These are phyloP conservation scores for Scatophagus argus DNA, from an alignment of 2,113 vertebrate species.

Conservation along the genomic window DNA sequence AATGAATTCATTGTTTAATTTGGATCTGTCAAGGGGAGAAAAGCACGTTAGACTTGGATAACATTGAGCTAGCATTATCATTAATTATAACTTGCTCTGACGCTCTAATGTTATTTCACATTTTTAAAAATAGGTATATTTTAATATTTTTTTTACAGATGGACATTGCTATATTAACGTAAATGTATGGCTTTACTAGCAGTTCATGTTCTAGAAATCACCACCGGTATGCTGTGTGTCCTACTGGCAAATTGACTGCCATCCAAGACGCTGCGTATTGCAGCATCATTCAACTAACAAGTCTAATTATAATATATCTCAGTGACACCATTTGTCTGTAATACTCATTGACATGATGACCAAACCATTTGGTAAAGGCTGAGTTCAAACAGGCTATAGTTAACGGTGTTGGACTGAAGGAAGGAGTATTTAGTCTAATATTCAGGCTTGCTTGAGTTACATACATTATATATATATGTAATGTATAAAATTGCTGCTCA, in stretches of 20 bases:
- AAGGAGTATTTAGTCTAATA: background rate
- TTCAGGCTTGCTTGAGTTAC: background rate
- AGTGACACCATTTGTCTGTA: slow-evolving; percentile 40
- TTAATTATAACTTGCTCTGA: slow-evolving; percentile 5
- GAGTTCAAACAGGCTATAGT: background rate
- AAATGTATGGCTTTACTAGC: background rate
- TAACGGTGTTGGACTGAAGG: background rate
- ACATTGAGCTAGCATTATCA: background rate
- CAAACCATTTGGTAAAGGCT: slow-evolving; percentile 22
- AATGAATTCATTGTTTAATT: background rate
- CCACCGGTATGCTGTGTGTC: background rate
- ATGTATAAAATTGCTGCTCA: background rate
- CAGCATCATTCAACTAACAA: slow-evolving; percentile 25
- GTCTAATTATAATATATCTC: slow-evolving; percentile 44
- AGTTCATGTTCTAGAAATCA: slow-evolving; percentile 1
- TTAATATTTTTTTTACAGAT: background rate
- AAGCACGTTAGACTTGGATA: background rate
- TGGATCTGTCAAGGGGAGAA: background rate
- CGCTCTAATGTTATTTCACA: background rate
- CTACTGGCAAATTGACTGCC: background rate
- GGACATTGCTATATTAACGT: background rate
- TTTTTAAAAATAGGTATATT: background rate
- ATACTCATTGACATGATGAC: slow-evolving; percentile 34
- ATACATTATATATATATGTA: too few species aligned
- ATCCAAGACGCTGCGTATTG: slow-evolving; percentile 3